Percentiles rank a stretch among this genome's conserved stretches.
phyloP scores from a whole-genome alignment of 2,113 vertebrate species.

The Chrysochloris asiatica region DNA sequence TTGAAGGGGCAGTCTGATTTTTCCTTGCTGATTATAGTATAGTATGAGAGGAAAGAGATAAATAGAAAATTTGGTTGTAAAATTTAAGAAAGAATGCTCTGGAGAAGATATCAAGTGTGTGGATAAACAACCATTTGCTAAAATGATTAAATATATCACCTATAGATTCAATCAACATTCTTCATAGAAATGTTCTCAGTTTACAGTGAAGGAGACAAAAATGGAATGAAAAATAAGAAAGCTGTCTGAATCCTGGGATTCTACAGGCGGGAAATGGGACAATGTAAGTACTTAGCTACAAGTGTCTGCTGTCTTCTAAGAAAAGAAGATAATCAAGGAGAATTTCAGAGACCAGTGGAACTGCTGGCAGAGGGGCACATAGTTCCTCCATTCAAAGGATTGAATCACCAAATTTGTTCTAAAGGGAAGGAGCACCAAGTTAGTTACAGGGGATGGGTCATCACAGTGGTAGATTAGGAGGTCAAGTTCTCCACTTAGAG shows the following conservation, averaged over 20 bases:
- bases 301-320: not conserved
- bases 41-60: not conserved
- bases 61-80: not conserved
- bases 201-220: not conserved
- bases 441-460: not conserved
- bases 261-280: not conserved
- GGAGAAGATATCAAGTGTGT: not conserved
- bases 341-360: not conserved
- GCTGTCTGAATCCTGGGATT: not conserved
- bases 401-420: not conserved
- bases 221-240: not conserved
- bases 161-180: not conserved
- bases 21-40: not conserved
- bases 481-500: not conserved
- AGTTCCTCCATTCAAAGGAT: not conserved
- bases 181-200: not conserved
- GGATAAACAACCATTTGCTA: not conserved
- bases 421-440: not conserved
- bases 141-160: not conserved
- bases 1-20: not conserved
- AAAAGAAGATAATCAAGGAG: not conserved
- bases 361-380: not conserved
- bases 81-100: not conserved
- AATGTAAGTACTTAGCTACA: not conserved
- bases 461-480: not conserved